phyloP scores from a whole-genome alignment of 2,113 vertebrate genomes.

The Strigops habroptila region DNA sequence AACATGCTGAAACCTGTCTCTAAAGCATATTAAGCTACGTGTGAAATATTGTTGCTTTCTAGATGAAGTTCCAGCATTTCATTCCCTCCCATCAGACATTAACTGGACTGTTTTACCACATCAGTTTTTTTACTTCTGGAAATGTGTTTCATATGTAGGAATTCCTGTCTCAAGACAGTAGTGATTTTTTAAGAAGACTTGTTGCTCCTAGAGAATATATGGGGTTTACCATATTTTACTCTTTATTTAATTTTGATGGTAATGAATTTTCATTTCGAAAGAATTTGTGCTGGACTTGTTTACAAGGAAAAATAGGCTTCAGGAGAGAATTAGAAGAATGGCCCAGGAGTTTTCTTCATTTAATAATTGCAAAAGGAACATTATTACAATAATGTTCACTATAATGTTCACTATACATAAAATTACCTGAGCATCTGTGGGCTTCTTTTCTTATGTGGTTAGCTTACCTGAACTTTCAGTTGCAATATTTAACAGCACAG shows the following conservation, averaged over 20 bases:
- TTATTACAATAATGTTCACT: background rate
- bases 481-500: background rate
- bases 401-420: background rate
- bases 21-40: background rate
- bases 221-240: background rate
- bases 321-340: background rate
- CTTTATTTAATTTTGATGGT: background rate
- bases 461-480: background rate
- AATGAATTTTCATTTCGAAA: background rate
- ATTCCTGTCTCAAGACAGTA: background rate
- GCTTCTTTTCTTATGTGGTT: background rate
- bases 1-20: background rate
- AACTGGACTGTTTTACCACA: background rate
- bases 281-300: background rate
- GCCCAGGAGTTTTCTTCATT: background rate
- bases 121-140: background rate
- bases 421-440: background rate
- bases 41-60: background rate
- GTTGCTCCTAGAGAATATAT: background rate
- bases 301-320: background rate
- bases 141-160: background rate
- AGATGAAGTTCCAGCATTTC: background rate
- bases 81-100: background rate
- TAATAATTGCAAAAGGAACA: background rate
- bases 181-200: background rate